These are phyloP conservation scores for Pelosia muscerda DNA, from an alignment of 2,888 invertebrate genomes.

Conservation along the genomic window DNA sequence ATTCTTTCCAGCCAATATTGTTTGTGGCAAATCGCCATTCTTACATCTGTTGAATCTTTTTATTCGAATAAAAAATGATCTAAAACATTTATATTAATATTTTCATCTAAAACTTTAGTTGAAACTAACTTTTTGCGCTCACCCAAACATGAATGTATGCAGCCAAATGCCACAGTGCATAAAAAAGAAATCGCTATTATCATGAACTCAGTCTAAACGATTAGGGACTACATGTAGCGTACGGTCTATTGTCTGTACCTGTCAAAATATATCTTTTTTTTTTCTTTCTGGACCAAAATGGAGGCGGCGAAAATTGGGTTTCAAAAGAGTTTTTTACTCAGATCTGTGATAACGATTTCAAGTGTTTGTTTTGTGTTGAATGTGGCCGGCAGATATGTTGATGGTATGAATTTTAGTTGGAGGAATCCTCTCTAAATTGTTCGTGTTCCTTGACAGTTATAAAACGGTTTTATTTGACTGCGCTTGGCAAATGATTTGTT, in stretches of 20 bases:
- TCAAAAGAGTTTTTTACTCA: slow-evolving; percentile 39
- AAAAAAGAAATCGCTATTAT: slow-evolving; percentile 36
- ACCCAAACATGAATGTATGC: neutral
- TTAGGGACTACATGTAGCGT: slow-evolving; percentile 61
- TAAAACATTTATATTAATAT: neutral
- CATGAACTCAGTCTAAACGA: slow-evolving; percentile 49
- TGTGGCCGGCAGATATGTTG: slow-evolving; percentile 18
- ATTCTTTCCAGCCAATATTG: neutral
- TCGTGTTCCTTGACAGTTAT: neutral
- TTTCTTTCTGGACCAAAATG: slow-evolving; percentile 36
- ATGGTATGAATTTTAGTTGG: slow-evolving; percentile 7
- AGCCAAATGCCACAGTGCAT: slow-evolving; percentile 5
- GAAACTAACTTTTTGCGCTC: slow-evolving; percentile 3
- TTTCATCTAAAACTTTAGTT: neutral
- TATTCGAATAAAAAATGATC: neutral
- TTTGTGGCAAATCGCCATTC: no score
- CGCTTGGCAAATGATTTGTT: neutral
- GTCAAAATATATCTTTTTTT: slow-evolving; percentile 76
- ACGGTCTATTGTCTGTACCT: slow-evolving; percentile 74
- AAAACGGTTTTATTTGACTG: neutral
- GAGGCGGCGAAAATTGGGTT: slow-evolving; percentile 53
- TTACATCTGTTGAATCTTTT: neutral
- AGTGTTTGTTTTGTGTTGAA: slow-evolving; percentile 43
- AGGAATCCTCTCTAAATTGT: neutral
- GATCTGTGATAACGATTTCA: slow-evolving; percentile 38